Evolutionary conservation across 2,888 invertebrate genomes (phyloP).

Genomic region (Bimastos eiseni): DNA sequence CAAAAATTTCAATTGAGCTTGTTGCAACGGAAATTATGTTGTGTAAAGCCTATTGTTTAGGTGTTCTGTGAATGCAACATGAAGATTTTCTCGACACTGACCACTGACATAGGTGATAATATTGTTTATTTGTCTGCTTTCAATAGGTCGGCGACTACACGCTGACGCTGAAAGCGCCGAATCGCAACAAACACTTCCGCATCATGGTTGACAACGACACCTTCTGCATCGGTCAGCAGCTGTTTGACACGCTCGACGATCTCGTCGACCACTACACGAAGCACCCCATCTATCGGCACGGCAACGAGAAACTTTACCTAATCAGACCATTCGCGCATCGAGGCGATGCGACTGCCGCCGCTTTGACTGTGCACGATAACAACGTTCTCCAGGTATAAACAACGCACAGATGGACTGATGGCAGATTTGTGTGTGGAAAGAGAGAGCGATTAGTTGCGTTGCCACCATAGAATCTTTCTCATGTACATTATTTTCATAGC

Average conservation of each 20-base stretch:
- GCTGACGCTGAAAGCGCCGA: slow-evolving; percentile 94
- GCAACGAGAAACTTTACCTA: slow-evolving; percentile 86
- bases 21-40: neutral
- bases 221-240: slow-evolving; percentile 94
- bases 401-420: neutral
- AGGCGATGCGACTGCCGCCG: slow-evolving; percentile 35
- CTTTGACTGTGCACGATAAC: slow-evolving; percentile 19
- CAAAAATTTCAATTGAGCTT: neutral
- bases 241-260: slow-evolving; percentile 89
- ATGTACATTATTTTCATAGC: slow-evolving; percentile 20
- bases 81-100: neutral
- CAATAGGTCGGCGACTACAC: slow-evolving; percentile 93
- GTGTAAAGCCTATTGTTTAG: neutral
- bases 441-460: neutral
- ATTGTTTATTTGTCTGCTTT: neutral
- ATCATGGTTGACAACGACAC: slow-evolving; percentile 81
- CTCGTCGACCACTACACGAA: slow-evolving; percentile 97
- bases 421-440: neutral
- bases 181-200: slow-evolving; percentile 97
- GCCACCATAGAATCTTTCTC: slow-evolving; percentile 16
- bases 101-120: neutral
- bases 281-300: slow-evolving; percentile 94
- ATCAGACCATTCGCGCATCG: slow-evolving; percentile 77
- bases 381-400: slow-evolving; percentile 4
- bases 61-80: neutral